These are phyloP conservation scores for Ochlodes sylvanus DNA, from an alignment of 2,888 invertebrate genomes.

Conservation along the genomic window DNA sequence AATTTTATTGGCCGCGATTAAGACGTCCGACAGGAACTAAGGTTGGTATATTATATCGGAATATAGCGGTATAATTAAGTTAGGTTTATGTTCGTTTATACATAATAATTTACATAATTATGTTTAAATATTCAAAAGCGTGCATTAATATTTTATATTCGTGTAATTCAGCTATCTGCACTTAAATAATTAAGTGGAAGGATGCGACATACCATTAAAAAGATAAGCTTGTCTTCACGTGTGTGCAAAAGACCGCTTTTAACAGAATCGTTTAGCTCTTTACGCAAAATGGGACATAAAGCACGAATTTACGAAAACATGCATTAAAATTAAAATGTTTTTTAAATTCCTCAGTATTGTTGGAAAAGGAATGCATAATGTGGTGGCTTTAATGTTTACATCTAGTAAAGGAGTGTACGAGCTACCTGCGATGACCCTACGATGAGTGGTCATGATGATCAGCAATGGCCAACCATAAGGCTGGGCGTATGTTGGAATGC, in stretches of 20 bases:
- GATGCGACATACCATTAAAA: constrained; percentile 22
- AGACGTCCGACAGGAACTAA: constrained; percentile 47
- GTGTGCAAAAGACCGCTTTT: constrained; percentile 9
- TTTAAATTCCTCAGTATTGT: too few relatives aligned
- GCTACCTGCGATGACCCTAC: too few relatives aligned
- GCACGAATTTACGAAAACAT: neutral
- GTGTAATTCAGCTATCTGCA: constrained; percentile 27
- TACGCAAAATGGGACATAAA: neutral
- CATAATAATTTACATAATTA: constrained; percentile 42
- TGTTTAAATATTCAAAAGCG: constrained; percentile 23
- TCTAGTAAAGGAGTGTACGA: too few relatives aligned
- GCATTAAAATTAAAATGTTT: neutral
- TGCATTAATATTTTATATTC: constrained; percentile 29
- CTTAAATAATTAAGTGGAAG: constrained; percentile 14
- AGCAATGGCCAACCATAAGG: too few relatives aligned
- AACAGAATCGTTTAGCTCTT: neutral
- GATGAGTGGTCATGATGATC: neutral
- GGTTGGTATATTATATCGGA: constrained; percentile 25
- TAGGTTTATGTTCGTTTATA: constrained; percentile 40
- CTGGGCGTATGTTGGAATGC: too few relatives aligned
- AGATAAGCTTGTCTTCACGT: constrained; percentile 9
- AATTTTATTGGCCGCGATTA: constrained; percentile 69
- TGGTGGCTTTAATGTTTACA: too few relatives aligned
- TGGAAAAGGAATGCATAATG: too few relatives aligned
- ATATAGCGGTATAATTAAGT: constrained; percentile 44